These are phyloP conservation scores for Bugulina stolonifera DNA, from an alignment of 2,888 invertebrate genomes.

Conservation along the genomic window DNA sequence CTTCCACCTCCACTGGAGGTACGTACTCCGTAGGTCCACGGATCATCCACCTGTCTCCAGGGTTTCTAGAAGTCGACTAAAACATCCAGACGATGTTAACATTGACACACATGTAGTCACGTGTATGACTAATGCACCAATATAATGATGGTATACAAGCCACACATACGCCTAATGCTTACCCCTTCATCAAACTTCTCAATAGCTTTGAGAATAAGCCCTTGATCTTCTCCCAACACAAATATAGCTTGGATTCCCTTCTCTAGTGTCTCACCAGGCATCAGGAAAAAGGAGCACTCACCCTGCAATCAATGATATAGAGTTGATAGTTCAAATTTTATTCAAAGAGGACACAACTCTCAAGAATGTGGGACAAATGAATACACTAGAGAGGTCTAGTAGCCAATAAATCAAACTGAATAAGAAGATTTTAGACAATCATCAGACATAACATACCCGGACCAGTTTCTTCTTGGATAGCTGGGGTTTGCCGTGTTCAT, in stretches of 20 bases:
- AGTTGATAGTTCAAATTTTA: no score
- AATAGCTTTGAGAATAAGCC: constrained; percentile 53
- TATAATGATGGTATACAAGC: not conserved
- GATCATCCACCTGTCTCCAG: constrained; percentile 57
- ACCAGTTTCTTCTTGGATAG: constrained; percentile 55
- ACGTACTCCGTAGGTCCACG: constrained; percentile 56
- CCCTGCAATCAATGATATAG: constrained; percentile 46
- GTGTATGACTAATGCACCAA: not conserved
- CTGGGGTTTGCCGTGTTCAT: constrained; percentile 50
- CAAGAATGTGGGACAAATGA: no score
- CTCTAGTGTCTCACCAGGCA: constrained; percentile 56
- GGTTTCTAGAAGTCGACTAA: constrained; percentile 35
- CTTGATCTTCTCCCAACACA: constrained; percentile 56
- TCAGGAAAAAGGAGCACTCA: constrained; percentile 56
- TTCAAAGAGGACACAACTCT: no score
- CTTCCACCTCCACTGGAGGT: constrained; percentile 56
- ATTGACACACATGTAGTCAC: not conserved
- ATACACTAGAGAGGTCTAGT: no score
- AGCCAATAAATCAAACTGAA: no score
- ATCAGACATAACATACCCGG: constrained; percentile 38
- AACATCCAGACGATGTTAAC: not conserved
- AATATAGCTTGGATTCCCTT: constrained; percentile 55
- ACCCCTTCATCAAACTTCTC: constrained; percentile 51
- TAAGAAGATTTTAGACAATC: no score
- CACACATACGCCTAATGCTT: not conserved